Conservation (phyloP, 2,888 invertebrate genomes). For the Drosophila anomalata region DNA sequence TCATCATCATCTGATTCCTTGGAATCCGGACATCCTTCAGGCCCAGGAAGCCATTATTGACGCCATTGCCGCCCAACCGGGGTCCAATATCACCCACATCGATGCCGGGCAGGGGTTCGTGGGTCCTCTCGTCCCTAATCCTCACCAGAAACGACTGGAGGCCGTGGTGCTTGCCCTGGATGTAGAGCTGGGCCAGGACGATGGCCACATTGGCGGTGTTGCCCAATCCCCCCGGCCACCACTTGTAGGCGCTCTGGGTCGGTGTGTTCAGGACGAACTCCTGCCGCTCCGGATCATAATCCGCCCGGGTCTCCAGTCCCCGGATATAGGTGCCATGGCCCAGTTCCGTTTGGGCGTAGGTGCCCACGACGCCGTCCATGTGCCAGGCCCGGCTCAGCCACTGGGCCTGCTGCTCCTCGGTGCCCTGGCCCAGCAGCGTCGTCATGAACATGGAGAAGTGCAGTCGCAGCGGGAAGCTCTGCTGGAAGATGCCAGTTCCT, state of each 20-base stretch:
- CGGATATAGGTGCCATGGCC: slow-evolving; percentile 97
- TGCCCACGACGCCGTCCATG: slow-evolving; percentile 92
- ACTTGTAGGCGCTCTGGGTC: slow-evolving; percentile 94
- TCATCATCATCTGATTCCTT: slow-evolving; percentile 95
- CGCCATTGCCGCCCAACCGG: slow-evolving; percentile 94
- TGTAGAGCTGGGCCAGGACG: slow-evolving; percentile 94
- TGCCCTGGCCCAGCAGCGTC: slow-evolving; percentile 92
- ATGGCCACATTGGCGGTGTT: slow-evolving; percentile 96
- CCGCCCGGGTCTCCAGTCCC: slow-evolving; percentile 95
- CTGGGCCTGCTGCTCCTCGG: slow-evolving; percentile 92
- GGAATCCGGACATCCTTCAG: slow-evolving; percentile 95
- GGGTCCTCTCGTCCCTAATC: slow-evolving; percentile 93
- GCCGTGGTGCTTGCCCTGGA: slow-evolving; percentile 91
- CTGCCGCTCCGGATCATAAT: slow-evolving; percentile 91
- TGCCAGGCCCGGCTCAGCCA: slow-evolving; percentile 93
- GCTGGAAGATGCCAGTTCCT: slow-evolving; percentile 78
- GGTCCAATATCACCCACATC: slow-evolving; percentile 97
- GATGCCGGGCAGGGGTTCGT: slow-evolving; percentile 93
- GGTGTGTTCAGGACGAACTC: slow-evolving; percentile 95
- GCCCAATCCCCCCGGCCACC: slow-evolving; percentile 98
- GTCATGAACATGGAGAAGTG: slow-evolving; percentile 97
- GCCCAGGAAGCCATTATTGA: slow-evolving; percentile 96
- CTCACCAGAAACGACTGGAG: slow-evolving; percentile 97
- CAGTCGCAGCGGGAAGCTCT: slow-evolving; percentile 86
- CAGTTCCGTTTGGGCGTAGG: slow-evolving; percentile 98